A percentile compares a stretch with the other conserved stretches of the same genome.
phyloP scores from a whole-genome alignment of 2,888 invertebrate species.

The Ophraella communa region DNA sequence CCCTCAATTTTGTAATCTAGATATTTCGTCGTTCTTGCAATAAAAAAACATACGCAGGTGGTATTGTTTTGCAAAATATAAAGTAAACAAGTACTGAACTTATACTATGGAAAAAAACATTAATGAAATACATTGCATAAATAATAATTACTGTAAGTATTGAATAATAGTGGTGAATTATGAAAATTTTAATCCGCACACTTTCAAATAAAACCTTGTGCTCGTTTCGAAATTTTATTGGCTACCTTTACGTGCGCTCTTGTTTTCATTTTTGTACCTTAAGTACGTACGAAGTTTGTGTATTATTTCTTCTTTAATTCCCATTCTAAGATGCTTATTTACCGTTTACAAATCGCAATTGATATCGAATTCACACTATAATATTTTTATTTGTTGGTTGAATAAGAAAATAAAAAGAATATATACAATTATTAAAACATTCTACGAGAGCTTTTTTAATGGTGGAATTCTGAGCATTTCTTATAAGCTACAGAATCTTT shows the following conservation, averaged over 20 bases:
- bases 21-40: no score
- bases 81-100: constrained; percentile 7
- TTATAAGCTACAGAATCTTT: no score
- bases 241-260: constrained; percentile 25
- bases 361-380: no score
- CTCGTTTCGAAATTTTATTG: constrained; percentile 43
- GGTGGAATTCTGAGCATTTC: no score
- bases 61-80: constrained; percentile 22
- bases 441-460: no score
- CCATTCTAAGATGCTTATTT: no score
- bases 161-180: constrained; percentile 43
- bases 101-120: constrained; percentile 4
- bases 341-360: neutral
- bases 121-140: constrained; percentile 37
- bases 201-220: constrained; percentile 48
- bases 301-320: no score
- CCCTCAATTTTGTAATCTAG: neutral
- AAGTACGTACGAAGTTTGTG: neutral
- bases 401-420: no score
- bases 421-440: no score
- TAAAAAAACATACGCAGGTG: no score
- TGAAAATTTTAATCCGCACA: constrained; percentile 44
- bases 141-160: constrained; percentile 38
- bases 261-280: constrained; percentile 30
- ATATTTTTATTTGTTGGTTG: no score